Conservation (phyloP, 2,888 invertebrate genomes). For the Epinotia nisella region DNA sequence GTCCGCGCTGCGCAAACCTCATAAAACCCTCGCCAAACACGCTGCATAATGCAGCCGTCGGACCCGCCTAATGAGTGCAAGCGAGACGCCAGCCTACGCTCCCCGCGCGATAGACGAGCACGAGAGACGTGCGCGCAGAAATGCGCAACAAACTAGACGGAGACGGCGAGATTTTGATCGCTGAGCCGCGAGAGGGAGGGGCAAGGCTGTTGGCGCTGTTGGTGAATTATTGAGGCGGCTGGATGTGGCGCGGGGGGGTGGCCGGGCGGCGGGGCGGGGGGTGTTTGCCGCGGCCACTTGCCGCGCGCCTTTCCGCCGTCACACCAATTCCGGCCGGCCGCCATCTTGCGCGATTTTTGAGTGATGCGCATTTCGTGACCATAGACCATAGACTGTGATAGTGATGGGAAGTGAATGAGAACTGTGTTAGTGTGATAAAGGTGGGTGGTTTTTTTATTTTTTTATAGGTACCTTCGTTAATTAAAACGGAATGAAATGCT, state of each 20-base stretch:
- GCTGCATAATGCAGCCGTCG: slow-evolving; percentile 74
- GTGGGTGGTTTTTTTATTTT: slow-evolving; percentile 18
- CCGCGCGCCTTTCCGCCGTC: slow-evolving; percentile 75
- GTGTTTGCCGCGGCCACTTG: slow-evolving; percentile 61
- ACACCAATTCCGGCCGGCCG: slow-evolving; percentile 70
- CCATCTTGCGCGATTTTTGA: slow-evolving; percentile 53
- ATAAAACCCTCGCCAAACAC: slow-evolving; percentile 77
- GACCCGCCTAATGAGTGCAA: slow-evolving; percentile 74
- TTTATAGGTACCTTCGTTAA: neutral
- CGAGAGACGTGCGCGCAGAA: slow-evolving; percentile 54
- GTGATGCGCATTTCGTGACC: slow-evolving; percentile 33
- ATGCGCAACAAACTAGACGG: slow-evolving; percentile 64
- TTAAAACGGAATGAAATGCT: too few relatives aligned
- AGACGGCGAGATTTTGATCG: slow-evolving; percentile 56
- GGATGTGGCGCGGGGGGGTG: slow-evolving; percentile 61
- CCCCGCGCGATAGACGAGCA: slow-evolving; percentile 49
- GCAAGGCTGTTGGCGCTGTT: slow-evolving; percentile 59
- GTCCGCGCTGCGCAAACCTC: slow-evolving; percentile 71
- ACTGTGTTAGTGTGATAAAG: slow-evolving; percentile 26
- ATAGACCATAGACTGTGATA: slow-evolving; percentile 19
- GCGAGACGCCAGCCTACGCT: slow-evolving; percentile 51
- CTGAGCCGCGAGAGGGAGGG: slow-evolving; percentile 61
- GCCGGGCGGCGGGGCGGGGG: slow-evolving; percentile 45
- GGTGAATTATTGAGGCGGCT: slow-evolving; percentile 76
- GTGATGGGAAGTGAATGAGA: slow-evolving; percentile 35